phyloP scores from a whole-genome alignment of 2,113 vertebrate species.

The Amphiprion percula region DNA sequence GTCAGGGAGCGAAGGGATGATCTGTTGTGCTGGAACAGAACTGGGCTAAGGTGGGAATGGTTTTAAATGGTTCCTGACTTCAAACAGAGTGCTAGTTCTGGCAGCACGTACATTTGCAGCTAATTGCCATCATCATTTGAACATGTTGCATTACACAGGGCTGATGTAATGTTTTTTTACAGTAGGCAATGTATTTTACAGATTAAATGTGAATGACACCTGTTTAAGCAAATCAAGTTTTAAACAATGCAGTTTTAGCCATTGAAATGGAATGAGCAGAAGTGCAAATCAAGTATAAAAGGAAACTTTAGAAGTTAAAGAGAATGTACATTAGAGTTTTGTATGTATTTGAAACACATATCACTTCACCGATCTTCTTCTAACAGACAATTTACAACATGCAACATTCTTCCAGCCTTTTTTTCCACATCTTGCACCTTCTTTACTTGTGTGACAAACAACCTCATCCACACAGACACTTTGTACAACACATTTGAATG shows the following conservation, averaged over 20 bases:
- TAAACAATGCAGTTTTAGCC: conserved; percentile 20
- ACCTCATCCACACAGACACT: conserved; percentile 26
- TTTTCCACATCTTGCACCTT: conserved; percentile 12
- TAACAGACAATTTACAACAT: conserved; percentile 34
- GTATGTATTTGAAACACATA: conserved; percentile 64
- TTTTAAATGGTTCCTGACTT: conserved; percentile 15
- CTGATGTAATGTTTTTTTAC: conserved; percentile 5
- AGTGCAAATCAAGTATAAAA: conserved; percentile 75
- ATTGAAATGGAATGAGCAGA: conserved; percentile 59
- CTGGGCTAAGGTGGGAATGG: conserved; percentile 13
- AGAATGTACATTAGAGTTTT: conserved; percentile 53
- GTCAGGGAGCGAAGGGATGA: conserved; percentile 34
- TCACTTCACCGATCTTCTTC: conserved; percentile 27
- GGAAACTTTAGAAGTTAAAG: conserved; percentile 52
- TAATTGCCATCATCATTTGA: conserved; percentile 26
- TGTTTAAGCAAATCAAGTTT: conserved; percentile 38
- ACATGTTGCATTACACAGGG: conserved; percentile 14
- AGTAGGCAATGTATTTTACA: background rate
- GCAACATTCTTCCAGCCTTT: conserved; percentile 53
- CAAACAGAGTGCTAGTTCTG: conserved; percentile 34
- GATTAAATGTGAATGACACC: conserved; percentile 24
- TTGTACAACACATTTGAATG: conserved; percentile 19
- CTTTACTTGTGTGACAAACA: conserved; percentile 13
- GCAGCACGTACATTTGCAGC: conserved; percentile 29
- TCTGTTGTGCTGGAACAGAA: conserved; percentile 47